Conservation (phyloP, 1,140 invertebrate species). For the Dysdera silvatica region DNA sequence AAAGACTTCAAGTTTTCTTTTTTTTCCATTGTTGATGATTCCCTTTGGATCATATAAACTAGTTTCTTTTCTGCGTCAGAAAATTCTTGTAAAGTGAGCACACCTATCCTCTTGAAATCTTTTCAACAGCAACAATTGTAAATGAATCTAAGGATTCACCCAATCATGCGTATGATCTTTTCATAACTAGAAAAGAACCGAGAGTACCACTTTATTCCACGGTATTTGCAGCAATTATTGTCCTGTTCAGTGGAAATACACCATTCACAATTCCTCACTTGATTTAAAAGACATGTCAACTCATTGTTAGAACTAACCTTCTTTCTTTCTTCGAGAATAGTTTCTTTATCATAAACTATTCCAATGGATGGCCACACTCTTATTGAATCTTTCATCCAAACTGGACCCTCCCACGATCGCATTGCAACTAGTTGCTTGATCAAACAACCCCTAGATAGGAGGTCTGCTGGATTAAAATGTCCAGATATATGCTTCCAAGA, state of each 20-base stretch:
- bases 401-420: constrained; percentile 42
- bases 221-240: too few species aligned
- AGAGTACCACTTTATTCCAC: too few species aligned
- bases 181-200: neutral
- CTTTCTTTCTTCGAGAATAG: neutral
- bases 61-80: constrained; percentile 14
- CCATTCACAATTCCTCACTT: too few species aligned
- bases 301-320: too few species aligned
- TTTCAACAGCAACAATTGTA: constrained; percentile 1
- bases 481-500: constrained; percentile 42
- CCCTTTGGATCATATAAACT: constrained; percentile 8
- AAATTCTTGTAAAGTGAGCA: constrained; percentile 5
- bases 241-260: too few species aligned
- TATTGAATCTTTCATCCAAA: constrained; percentile 34
- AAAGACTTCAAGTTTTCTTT: neutral
- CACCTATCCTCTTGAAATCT: neutral
- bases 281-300: too few species aligned
- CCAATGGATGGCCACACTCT: constrained; percentile 34
- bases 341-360: neutral
- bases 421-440: constrained; percentile 2
- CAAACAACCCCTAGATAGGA: constrained; percentile 42
- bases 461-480: constrained; percentile 43
- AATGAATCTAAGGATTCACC: constrained; percentile 1
- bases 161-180: neutral
- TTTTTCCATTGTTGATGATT: neutral